Evolutionary conservation across 2,797 vertebrate genomes (phyloP), one percentile per base, ranked within the genome.

Genomic region (Lophotriccus pileatus): DNA sequence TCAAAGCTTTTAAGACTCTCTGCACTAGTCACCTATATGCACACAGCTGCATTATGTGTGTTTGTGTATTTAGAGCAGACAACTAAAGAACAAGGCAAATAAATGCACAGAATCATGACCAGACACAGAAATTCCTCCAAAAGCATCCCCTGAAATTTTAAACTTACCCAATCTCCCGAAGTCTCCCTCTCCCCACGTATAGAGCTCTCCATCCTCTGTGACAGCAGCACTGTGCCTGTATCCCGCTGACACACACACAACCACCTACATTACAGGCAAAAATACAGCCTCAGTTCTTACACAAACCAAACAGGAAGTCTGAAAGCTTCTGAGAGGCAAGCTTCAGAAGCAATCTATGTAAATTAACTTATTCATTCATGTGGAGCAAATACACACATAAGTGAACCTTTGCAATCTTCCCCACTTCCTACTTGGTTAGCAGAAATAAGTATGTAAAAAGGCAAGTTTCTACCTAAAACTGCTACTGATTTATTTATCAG

Each of bases 131-230:
- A 41, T 62, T 75, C 30, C 66, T 64, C 25, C 43, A 63, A 73
- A 81, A 73, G 32, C 34, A 86, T 11, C 8, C 37, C 0, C 46
- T 13, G 44, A 47, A 74, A 69, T 56, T 14, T 68, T n/a, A 21
- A 49, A 70, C 64, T 98, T 98, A 98, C 98, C 98, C 97, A 98
- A 82, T 98, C 98, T 98, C 84, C 98, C 98, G 7, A 98, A 98
- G 89, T 98, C 98, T 96, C 98, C 98, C 97, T 98, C 98, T 90
- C 98, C 98, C 98, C 98, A 98, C 0, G 98, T 98, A 43, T 98
- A 98, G 7, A 98, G 95, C 94, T 98, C 98, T 63, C 98, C 98
- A 95, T 98, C 98, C 91, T 98, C 98, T 37, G 98, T 98, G 52
- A 98, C 98, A 87, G 98, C 98, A 83, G 98, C 98, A 7, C 98